These are phyloP conservation scores for Mycalesis mineus DNA, from an alignment of 2,888 invertebrate genomes.

Conservation along the genomic window DNA sequence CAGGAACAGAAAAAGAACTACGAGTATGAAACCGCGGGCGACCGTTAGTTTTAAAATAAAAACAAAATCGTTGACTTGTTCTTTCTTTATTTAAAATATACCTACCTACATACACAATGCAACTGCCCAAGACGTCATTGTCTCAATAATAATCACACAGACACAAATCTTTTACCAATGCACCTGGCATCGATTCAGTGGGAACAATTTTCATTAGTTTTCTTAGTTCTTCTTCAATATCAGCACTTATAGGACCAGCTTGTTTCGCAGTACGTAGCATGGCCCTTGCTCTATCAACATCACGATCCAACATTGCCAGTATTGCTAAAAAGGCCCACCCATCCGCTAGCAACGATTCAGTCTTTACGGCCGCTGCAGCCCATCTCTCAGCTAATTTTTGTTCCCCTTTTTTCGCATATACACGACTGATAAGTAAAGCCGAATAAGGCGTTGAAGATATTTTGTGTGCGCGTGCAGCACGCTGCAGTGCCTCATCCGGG, in stretches of 20 bases:
- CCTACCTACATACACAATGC: no score
- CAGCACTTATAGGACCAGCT: conserved; percentile 52
- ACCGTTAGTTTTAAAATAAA: no score
- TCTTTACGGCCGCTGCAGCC: conserved; percentile 58
- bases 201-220: conserved; percentile 44
- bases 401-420: conserved; percentile 49
- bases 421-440: conserved; percentile 54
- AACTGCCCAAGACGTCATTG: neutral
- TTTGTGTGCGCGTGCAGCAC: conserved; percentile 62
- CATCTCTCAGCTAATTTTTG: conserved; percentile 57
- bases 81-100: no score
- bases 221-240: conserved; percentile 51
- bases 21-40: neutral
- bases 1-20: no score
- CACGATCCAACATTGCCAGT: conserved; percentile 51
- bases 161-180: conserved; percentile 55
- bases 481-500: conserved; percentile 52
- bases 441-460: conserved; percentile 55
- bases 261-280: conserved; percentile 63
- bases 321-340: conserved; percentile 65
- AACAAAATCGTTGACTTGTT: no score
- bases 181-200: conserved; percentile 49
- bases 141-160: conserved; percentile 49
- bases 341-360: conserved; percentile 60
- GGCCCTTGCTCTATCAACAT: conserved; percentile 50